Conservation (phyloP, 1,140 invertebrate species). For the Platyura marginata region DNA sequence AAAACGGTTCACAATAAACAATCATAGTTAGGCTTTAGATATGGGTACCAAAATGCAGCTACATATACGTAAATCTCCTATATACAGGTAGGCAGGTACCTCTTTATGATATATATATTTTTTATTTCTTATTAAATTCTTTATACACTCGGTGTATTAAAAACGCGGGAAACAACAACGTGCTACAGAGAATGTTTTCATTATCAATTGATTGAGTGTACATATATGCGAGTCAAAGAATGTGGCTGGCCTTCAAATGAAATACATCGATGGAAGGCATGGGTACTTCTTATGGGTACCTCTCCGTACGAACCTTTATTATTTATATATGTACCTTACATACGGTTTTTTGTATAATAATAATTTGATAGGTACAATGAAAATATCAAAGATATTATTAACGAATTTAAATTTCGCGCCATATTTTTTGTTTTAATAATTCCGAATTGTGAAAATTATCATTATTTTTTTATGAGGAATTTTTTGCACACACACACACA, state of each 20-base stretch:
- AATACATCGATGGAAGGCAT: background rate
- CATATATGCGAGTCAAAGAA: background rate
- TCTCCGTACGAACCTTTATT: background rate
- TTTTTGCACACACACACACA: too few relatives aligned
- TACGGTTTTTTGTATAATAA: background rate
- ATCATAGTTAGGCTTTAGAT: background rate
- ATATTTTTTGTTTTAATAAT: too few relatives aligned
- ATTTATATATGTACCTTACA: background rate
- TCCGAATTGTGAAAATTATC: too few relatives aligned
- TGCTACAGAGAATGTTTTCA: background rate
- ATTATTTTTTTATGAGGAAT: too few relatives aligned
- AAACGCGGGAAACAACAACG: background rate
- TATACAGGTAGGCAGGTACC: background rate
- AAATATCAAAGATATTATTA: too few relatives aligned
- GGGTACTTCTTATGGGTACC: background rate
- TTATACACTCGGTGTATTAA: background rate
- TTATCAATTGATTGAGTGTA: background rate
- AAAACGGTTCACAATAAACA: background rate
- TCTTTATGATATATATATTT: background rate
- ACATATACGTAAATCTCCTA: background rate
- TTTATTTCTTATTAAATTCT: background rate
- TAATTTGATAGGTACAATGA: too few relatives aligned
- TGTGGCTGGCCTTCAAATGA: background rate
- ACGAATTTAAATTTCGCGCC: too few relatives aligned
- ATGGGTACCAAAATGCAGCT: background rate